A percentile compares a stretch with the other conserved stretches of the same genome.
These are phyloP conservation scores for Pipistrellus nathusii DNA, from an alignment of 2,797 vertebrate genomes.

Conservation along the genomic window DNA sequence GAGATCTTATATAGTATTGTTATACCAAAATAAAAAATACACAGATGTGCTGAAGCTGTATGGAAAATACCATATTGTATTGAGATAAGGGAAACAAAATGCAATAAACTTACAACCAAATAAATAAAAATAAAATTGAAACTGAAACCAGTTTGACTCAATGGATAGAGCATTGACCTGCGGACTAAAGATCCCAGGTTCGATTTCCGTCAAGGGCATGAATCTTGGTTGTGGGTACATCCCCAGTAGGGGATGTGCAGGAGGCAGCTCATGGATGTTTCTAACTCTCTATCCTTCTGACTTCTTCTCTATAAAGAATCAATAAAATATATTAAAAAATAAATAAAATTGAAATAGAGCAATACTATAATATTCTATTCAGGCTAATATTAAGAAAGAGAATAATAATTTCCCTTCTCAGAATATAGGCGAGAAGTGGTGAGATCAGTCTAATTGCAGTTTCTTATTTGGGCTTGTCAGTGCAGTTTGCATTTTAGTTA, in stretches of 20 bases:
- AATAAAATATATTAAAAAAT: background rate
- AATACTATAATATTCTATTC: background rate
- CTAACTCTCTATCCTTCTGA: too few relatives aligned
- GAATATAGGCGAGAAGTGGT: slow-evolving; percentile 69
- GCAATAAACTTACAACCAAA: slow-evolving; percentile 65
- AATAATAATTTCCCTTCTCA: background rate
- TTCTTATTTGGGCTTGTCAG: slow-evolving; percentile 72
- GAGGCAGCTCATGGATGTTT: too few relatives aligned
- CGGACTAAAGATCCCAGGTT: too few relatives aligned
- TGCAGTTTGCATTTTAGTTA: slow-evolving; percentile 76
- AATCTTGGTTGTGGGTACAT: too few relatives aligned
- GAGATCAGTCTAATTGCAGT: slow-evolving; percentile 72
- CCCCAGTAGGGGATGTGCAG: too few relatives aligned
- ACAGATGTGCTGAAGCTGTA: background rate
- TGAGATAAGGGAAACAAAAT: background rate
- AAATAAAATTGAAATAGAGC: slow-evolving; percentile 66
- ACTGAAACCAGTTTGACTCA: too few relatives aligned
- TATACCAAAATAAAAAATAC: slow-evolving; percentile 24
- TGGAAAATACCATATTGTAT: background rate
- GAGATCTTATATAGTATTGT: background rate
- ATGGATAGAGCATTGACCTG: too few relatives aligned
- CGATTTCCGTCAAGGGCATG: too few relatives aligned
- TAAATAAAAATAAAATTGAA: slow-evolving; percentile 74
- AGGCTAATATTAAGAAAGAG: background rate
- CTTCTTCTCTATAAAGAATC: too few relatives aligned